These are phyloP conservation scores for Halcyon badia DNA, from an alignment of 2,797 vertebrate species.

Conservation along the genomic window DNA sequence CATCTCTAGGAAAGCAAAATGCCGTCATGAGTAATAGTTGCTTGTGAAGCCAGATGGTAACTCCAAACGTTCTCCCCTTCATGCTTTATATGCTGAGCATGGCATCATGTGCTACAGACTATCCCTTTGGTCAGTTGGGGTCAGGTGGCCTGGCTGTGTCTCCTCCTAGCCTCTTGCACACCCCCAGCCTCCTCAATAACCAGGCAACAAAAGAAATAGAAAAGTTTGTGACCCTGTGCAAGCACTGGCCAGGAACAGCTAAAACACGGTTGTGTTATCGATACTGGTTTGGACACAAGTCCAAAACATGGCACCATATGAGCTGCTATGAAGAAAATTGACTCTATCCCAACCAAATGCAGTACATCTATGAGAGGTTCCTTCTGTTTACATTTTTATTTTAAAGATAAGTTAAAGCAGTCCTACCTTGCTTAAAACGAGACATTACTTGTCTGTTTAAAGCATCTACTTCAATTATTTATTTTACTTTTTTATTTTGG, in stretches of 20 bases:
- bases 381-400: neutral
- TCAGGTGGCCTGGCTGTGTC: neutral
- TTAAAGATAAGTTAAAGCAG: neutral
- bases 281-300: neutral
- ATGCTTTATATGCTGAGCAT: neutral
- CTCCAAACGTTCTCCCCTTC: accelerated
- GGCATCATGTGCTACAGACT: too few relatives aligned
- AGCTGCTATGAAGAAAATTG: neutral
- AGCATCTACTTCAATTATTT: neutral
- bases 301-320: accelerated
- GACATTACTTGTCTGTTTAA: neutral
- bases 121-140: too few relatives aligned
- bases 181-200: accelerated
- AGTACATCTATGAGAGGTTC: neutral
- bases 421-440: neutral
- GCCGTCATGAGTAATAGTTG: accelerated
- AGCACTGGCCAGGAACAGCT: neutral
- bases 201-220: neutral
- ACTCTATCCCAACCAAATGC: neutral
- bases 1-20: neutral
- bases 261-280: neutral
- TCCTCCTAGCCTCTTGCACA: neutral
- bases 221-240: neutral
- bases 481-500: neutral
- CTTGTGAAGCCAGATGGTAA: accelerated